A percentile compares a stretch with the other conserved stretches of the same genome.
Evolutionary conservation across 2,888 invertebrate genomes (phyloP).

Genomic region (Bugulina stolonifera): DNA sequence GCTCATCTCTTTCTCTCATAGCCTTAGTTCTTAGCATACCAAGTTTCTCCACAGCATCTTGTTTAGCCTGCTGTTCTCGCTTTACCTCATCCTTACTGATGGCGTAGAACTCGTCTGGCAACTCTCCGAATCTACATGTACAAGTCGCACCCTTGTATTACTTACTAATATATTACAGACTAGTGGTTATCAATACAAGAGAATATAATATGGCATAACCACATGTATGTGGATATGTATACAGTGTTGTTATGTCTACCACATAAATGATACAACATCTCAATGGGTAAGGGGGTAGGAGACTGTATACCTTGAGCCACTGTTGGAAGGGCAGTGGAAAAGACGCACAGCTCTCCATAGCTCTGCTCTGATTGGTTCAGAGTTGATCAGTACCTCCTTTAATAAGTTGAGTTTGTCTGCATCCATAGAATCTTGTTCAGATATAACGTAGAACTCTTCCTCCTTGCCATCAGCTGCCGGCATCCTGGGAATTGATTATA

Average conservation of each 20-base stretch:
- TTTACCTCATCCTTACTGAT: constrained; percentile 76
- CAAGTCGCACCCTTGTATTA: background rate
- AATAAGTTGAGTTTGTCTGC: constrained; percentile 58
- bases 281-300: background rate
- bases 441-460: constrained; percentile 57
- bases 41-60: constrained; percentile 71
- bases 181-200: background rate
- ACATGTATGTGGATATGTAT: background rate
- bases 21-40: constrained; percentile 85
- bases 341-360: constrained; percentile 72
- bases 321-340: constrained; percentile 27
- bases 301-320: background rate
- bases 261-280: background rate
- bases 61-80: constrained; percentile 58
- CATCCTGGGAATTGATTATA: no score
- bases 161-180: background rate
- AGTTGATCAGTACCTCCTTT: constrained; percentile 69
- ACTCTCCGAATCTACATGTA: constrained; percentile 49
- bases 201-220: background rate
- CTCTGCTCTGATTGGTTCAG: constrained; percentile 75
- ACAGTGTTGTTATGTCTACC: no score
- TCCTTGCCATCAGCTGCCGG: constrained; percentile 36
- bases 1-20: constrained; percentile 85
- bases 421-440: constrained; percentile 38
- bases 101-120: constrained; percentile 80